A percentile compares a stretch with the other conserved stretches of the same genome.
phyloP scores from a whole-genome alignment of 2,113 vertebrate genomes.

The Pollimyrus isidori region DNA sequence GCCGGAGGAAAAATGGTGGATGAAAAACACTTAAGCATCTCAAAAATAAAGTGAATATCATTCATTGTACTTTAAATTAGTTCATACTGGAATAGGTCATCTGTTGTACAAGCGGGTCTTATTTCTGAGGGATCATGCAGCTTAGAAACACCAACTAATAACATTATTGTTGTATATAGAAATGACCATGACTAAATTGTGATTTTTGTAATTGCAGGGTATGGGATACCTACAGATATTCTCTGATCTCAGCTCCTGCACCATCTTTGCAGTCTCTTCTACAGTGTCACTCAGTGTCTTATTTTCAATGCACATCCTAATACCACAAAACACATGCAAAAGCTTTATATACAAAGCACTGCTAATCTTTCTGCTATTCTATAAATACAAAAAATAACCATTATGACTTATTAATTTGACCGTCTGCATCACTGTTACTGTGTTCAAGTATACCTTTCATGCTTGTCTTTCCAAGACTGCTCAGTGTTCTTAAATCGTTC shows the following conservation, averaged over 20 bases:
- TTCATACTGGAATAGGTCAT: neutral
- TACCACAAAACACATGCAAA: neutral
- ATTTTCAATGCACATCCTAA: conserved; percentile 76
- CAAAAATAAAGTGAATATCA: neutral
- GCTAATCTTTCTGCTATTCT: neutral
- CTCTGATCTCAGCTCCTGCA: conserved; percentile 68
- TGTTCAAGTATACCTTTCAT: conserved; percentile 58
- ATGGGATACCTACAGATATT: conserved; percentile 64
- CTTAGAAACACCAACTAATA: neutral
- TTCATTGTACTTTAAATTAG: neutral
- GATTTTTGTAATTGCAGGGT: neutral
- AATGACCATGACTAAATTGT: neutral
- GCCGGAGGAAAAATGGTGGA: conserved; percentile 21
- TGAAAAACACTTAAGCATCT: neutral
- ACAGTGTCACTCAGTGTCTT: conserved; percentile 64
- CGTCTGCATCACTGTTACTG: neutral
- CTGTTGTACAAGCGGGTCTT: neutral
- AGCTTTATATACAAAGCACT: neutral
- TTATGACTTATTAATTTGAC: neutral
- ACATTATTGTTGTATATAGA: neutral
- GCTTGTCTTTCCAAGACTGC: conserved; percentile 74
- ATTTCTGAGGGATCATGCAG: neutral
- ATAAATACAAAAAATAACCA: neutral
- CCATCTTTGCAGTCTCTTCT: conserved; percentile 64
- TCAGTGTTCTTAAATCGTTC: conserved; percentile 77